phyloP scores from a whole-genome alignment of 2,888 invertebrate genomes.

The Sinhomidia bicolor region DNA sequence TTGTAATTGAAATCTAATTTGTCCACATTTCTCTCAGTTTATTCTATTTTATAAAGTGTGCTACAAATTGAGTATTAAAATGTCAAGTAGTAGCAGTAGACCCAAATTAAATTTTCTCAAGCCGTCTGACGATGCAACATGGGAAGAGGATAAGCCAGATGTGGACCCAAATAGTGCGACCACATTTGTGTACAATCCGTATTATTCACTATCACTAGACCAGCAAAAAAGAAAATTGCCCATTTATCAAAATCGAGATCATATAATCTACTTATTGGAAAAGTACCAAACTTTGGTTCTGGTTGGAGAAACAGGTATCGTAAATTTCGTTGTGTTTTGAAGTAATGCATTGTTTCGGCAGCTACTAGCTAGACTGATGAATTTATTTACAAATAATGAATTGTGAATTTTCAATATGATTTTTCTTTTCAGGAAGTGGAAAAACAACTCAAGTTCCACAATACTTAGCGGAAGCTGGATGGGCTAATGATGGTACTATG shows the following conservation, averaged over 20 bases:
- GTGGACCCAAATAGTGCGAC: slow-evolving; percentile 84
- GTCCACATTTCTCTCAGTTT: no score
- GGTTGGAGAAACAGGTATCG: slow-evolving; percentile 96
- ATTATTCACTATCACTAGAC: slow-evolving; percentile 91
- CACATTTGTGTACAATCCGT: slow-evolving; percentile 91
- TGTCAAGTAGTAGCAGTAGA: not conserved
- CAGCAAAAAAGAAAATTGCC: slow-evolving; percentile 93
- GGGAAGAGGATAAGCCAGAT: slow-evolving; percentile 83
- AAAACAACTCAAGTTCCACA: slow-evolving; percentile 99
- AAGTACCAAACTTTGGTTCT: slow-evolving; percentile 87
- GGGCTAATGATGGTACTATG: slow-evolving; percentile 18
- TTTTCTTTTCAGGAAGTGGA: slow-evolving; percentile 90
- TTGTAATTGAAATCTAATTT: no score
- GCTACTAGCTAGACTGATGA: no score
- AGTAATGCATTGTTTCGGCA: not conserved
- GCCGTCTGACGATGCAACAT: slow-evolving; percentile 75
- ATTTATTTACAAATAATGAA: not conserved
- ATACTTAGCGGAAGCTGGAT: slow-evolving; percentile 88
- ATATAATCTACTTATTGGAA: slow-evolving; percentile 93
- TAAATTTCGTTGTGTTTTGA: not conserved
- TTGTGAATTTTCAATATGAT: not conserved
- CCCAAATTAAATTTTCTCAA: slow-evolving; percentile 71
- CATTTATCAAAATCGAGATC: slow-evolving; percentile 91
- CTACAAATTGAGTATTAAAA: no score
- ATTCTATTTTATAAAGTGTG: no score